A percentile compares a stretch with the other conserved stretches of the same genome.
These are phyloP conservation scores for Listronotus oregonensis DNA, from an alignment of 1,140 invertebrate species.

Conservation along the genomic window DNA sequence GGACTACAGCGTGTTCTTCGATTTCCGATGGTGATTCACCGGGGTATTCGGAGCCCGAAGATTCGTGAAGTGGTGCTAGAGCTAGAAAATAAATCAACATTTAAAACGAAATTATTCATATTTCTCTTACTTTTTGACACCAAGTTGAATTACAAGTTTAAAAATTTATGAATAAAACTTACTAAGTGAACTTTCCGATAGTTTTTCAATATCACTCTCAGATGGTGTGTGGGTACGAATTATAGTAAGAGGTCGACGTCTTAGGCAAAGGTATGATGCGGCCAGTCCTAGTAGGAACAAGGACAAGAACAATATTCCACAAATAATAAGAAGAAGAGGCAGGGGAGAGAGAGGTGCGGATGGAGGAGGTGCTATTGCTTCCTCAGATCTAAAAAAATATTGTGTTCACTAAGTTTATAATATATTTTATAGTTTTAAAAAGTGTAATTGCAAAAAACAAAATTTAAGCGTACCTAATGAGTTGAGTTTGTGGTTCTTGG, in stretches of 20 bases:
- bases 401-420: too few species aligned
- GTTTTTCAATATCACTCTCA: conserved; percentile 78
- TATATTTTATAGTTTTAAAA: too few species aligned
- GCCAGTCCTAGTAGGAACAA: conserved; percentile 84
- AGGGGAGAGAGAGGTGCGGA: conserved; percentile 55
- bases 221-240: conserved; percentile 74
- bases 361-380: neutral
- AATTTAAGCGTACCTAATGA: conserved; percentile 3
- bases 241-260: conserved; percentile 77
- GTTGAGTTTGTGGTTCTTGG: conserved; percentile 55
- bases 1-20: conserved; percentile 71
- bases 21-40: conserved; percentile 84
- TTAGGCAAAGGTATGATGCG: conserved; percentile 87
- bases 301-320: conserved; percentile 88
- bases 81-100: neutral
- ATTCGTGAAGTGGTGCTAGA: conserved; percentile 69
- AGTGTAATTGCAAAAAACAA: too few species aligned
- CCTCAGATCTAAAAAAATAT: conserved; percentile 7
- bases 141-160: too few species aligned
- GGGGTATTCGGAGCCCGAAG: conserved; percentile 85
- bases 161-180: conserved; percentile 18
- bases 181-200: conserved; percentile 73
- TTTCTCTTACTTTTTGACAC: too few species aligned
- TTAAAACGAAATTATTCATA: too few species aligned
- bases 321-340: conserved; percentile 88